Conservation (phyloP, 2,888 invertebrate species). For the Harpalus rufipes region DNA sequence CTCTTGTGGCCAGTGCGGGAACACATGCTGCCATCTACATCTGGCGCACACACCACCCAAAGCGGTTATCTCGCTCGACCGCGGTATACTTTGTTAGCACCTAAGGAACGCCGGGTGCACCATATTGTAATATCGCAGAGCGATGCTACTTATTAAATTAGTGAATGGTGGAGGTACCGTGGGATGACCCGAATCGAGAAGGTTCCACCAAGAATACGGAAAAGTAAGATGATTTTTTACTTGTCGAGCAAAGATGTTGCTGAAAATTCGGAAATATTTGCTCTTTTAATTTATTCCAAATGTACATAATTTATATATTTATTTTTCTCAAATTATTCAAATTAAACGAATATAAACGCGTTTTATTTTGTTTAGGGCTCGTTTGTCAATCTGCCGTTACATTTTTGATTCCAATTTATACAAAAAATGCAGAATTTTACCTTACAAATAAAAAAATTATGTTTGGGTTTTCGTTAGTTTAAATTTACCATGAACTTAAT, state of each 20-base stretch:
- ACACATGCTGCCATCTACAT: slow-evolving; percentile 75
- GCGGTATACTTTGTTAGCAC: slow-evolving; percentile 78
- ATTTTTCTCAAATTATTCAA: background rate
- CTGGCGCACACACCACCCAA: slow-evolving; percentile 76
- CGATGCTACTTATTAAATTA: slow-evolving; percentile 58
- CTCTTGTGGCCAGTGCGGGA: slow-evolving; percentile 77
- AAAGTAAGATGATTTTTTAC: background rate
- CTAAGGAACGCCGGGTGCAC: slow-evolving; percentile 62
- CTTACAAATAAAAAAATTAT: too few species aligned
- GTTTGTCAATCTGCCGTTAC: too few species aligned
- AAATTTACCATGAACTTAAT: too few species aligned
- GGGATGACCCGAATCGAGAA: background rate
- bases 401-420: too few species aligned
- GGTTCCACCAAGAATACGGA: background rate
- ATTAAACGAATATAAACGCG: background rate
- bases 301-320: background rate
- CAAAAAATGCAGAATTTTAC: too few species aligned
- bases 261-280: too few species aligned
- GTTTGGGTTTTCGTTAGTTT: too few species aligned
- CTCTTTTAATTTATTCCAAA: too few species aligned
- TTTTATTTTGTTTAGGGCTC: background rate
- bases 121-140: slow-evolving; percentile 58
- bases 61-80: slow-evolving; percentile 76
- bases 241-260: background rate
- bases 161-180: slow-evolving; percentile 3